Conservation (phyloP, 2,797 vertebrate genomes). For the Alectoris magna region DNA sequence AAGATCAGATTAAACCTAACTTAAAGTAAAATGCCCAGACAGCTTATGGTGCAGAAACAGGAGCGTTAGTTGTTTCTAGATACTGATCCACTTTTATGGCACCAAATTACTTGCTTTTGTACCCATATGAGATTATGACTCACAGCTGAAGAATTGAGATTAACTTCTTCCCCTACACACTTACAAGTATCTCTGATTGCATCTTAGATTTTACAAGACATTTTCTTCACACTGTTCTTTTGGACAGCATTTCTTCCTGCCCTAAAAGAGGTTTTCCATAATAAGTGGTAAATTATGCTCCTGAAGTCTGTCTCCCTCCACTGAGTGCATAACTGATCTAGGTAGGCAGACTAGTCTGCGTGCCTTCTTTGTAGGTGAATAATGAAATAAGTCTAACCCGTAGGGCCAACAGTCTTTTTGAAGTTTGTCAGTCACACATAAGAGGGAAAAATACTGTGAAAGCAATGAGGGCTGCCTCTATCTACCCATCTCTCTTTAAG, state of each 20-base stretch:
- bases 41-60: neutral
- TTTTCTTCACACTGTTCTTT: neutral
- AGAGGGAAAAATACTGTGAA: neutral
- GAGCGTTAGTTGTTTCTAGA: neutral
- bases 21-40: neutral
- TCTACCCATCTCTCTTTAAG: neutral
- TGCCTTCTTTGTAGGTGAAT: constrained; percentile 5
- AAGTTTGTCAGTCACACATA: neutral
- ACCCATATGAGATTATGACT: constrained; percentile 3
- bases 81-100: neutral
- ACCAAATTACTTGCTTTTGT: neutral
- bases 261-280: neutral
- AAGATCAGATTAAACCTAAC: constrained; percentile 7
- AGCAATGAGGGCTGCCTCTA: neutral
- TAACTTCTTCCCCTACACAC: constrained; percentile 19
- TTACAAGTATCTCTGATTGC: neutral
- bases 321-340: neutral
- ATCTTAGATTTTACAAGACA: constrained; percentile 7
- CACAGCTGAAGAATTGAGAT: constrained; percentile 27
- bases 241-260: neutral
- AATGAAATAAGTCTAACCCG: neutral
- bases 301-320: neutral
- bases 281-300: neutral
- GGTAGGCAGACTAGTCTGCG: neutral
- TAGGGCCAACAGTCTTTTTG: neutral